Evolutionary conservation across 2,113 vertebrate genomes (phyloP).

Genomic region (Ptyas mucosa): DNA sequence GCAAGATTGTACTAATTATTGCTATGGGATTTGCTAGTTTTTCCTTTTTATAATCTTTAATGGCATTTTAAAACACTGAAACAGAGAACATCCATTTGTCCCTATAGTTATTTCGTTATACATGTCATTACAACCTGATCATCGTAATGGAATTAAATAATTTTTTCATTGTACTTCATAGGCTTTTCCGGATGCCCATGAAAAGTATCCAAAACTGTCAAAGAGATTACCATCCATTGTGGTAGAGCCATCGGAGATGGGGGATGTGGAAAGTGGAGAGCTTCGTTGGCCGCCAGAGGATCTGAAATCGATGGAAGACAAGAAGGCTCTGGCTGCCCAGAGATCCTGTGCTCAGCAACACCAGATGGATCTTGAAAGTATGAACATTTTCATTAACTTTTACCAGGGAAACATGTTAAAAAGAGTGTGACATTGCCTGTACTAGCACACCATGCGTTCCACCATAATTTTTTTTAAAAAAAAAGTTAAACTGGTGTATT

Average conservation of each 20-base stretch:
- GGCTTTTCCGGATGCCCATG: slow-evolving; percentile 80
- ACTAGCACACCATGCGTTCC: neutral
- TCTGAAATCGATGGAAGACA: slow-evolving; percentile 70
- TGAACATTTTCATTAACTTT: slow-evolving; percentile 23
- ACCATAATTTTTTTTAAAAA: neutral
- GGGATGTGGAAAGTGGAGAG: slow-evolving; percentile 88
- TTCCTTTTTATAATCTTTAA: neutral
- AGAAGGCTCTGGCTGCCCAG: slow-evolving; percentile 60
- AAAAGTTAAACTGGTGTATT: neutral
- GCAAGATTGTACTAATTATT: neutral
- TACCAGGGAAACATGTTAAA: neutral
- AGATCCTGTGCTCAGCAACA: slow-evolving; percentile 62
- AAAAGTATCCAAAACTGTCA: slow-evolving; percentile 82
- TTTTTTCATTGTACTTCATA: slow-evolving; percentile 42
- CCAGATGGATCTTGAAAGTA: slow-evolving; percentile 67
- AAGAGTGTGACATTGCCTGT: neutral
- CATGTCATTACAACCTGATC: neutral
- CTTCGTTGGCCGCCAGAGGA: slow-evolving; percentile 88
- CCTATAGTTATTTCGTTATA: neutral
- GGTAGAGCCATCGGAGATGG: slow-evolving; percentile 80
- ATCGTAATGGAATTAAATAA: neutral
- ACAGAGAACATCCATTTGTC: neutral
- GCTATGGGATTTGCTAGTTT: neutral
- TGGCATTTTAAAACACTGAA: neutral
- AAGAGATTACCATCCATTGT: slow-evolving; percentile 87